Evolutionary conservation across 2,888 invertebrate genomes (phyloP), one percentile per base, ranked within the genome.

Genomic region (Cylloceria caligata): DNA sequence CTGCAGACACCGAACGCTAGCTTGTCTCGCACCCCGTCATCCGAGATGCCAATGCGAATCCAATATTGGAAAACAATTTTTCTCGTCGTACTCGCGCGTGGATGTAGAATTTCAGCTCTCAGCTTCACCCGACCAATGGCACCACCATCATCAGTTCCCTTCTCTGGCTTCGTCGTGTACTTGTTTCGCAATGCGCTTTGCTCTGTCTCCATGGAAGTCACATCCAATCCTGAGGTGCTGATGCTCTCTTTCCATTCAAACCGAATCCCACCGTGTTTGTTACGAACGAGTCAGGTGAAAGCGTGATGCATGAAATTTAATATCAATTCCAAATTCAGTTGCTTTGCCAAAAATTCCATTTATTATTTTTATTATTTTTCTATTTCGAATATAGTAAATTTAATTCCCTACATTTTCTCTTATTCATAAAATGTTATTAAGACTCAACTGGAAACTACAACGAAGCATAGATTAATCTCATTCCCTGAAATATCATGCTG

Each of bases 11-110:
- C 52, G 49, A 62, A 47, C 30, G 73, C 57, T 73, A 45, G 65
- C 78, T 78, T 84, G 73, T 71, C 83, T 84, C 84, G 64, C 84
- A 82, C 79, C 72, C 78, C 84, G 84, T 88, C 88, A 89, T 91
- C 90, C 88, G 84, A 88, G 86, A 91, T 90, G 90, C 91, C 90
- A 88, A 90, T 89, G 89, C 81, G 89, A 90, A 91, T 90, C 89
- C 91, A 92, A 93, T 93, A 93, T 93, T 92, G 93, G 93, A 93
- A 93, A 93, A 93, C 93, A 93, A 93, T 94, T 93, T 93, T 93
- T 93, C 93, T 92, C 88, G 81, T 84, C 69, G 80, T 77, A 55
- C 52, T 57, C 57, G 60, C 74, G 49, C 42, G 45, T 52, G 19
- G 42, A 80, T 78, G 80, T 84, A 79, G 73, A 84, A 84, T 84